Percentiles rank a stretch among this genome's conserved stretches.
These are phyloP conservation scores for Catocala fraxini DNA, from an alignment of 2,888 invertebrate genomes.

Conservation along the genomic window DNA sequence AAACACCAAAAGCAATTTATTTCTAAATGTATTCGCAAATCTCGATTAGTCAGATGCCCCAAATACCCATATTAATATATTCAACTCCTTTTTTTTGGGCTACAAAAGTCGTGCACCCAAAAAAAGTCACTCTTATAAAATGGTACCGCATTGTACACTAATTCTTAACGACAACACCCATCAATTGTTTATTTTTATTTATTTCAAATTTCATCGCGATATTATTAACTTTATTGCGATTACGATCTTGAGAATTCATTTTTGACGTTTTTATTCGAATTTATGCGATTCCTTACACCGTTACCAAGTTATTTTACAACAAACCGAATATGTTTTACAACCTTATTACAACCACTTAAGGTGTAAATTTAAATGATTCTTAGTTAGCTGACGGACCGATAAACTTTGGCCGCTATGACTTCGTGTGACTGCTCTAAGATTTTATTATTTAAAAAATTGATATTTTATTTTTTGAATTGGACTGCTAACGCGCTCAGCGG, in stretches of 20 bases:
- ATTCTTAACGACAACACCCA: slow-evolving; percentile 75
- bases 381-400: slow-evolving; percentile 40
- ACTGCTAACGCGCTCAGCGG: slow-evolving; percentile 84
- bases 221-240: slow-evolving; percentile 86
- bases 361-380: slow-evolving; percentile 54
- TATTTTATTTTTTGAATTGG: slow-evolving; percentile 84
- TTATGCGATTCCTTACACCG: slow-evolving; percentile 77
- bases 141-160: slow-evolving; percentile 71
- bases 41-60: not conserved
- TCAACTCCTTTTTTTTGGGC: slow-evolving; percentile 16
- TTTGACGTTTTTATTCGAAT: slow-evolving; percentile 87
- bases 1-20: not conserved
- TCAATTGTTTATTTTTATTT: slow-evolving; percentile 82
- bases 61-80: slow-evolving; percentile 20
- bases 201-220: slow-evolving; percentile 84
- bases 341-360: slow-evolving; percentile 59
- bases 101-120: slow-evolving; percentile 28
- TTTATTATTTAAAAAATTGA: slow-evolving; percentile 86
- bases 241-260: slow-evolving; percentile 85
- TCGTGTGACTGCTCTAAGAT: slow-evolving; percentile 84
- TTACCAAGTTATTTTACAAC: slow-evolving; percentile 51
- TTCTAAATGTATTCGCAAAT: not conserved
- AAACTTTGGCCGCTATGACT: slow-evolving; percentile 68
- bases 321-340: slow-evolving; percentile 24
- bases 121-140: slow-evolving; percentile 50